These are phyloP conservation scores for Omphaloscelis lunosa DNA, from an alignment of 2,888 invertebrate species.

Conservation along the genomic window DNA sequence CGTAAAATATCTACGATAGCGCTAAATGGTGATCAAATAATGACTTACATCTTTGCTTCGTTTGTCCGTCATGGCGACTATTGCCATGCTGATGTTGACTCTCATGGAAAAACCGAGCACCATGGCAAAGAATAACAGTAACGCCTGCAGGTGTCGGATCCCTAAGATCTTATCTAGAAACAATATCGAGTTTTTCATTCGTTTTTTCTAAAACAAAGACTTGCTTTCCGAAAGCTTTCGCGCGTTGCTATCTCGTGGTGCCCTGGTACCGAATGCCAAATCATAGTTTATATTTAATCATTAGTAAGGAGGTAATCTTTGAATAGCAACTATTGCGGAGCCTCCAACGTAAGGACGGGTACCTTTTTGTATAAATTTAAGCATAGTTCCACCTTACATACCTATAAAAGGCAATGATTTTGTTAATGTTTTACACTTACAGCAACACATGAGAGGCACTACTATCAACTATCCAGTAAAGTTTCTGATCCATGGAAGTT, in stretches of 20 bases:
- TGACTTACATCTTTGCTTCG: constrained; percentile 83
- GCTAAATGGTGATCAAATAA: background rate
- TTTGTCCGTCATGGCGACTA: constrained; percentile 89
- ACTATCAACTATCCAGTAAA: constrained; percentile 5
- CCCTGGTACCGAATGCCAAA: too few species aligned
- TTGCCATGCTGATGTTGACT: constrained; percentile 91
- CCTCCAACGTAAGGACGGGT: background rate
- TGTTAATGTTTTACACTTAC: constrained; percentile 9
- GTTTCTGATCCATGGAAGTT: constrained; percentile 29
- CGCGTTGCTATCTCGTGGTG: background rate
- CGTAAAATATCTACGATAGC: background rate
- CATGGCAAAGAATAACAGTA: constrained; percentile 90
- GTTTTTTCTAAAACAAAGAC: background rate
- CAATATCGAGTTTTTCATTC: background rate
- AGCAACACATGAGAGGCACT: constrained; percentile 26
- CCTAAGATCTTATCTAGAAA: constrained; percentile 39
- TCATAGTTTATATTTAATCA: background rate
- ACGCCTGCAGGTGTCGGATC: constrained; percentile 90
- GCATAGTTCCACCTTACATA: background rate
- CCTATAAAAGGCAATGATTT: background rate
- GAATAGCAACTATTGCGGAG: background rate
- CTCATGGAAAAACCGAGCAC: constrained; percentile 91
- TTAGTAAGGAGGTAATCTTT: too few species aligned
- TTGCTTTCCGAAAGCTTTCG: background rate
- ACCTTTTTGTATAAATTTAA: background rate